Base-by-base conservation (phyloP, 2,888 invertebrate genomes). In the Julus scanicus region DNA sequence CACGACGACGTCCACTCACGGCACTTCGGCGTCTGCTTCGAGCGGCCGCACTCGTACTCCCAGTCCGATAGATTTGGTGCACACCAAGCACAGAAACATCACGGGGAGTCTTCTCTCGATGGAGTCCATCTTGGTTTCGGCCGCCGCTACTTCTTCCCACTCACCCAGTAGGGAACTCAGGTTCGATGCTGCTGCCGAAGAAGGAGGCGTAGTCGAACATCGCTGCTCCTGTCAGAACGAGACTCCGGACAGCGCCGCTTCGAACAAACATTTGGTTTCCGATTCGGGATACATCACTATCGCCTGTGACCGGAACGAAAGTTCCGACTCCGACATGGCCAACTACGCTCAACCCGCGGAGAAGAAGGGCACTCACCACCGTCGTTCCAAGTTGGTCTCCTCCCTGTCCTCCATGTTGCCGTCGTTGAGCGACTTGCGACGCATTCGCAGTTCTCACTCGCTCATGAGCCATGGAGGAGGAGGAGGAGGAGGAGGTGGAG, bases 221-320 rank as follows among this genome's bases (percentile, higher is more conserved):
- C 20, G 80, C 17, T 84, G 84, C 40, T 84, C 9, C 2, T 29
- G 48, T 20, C 83, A n/a, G 8, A 85, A 63, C 5, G 88, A 48
- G 80, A 88, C 88, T 9, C 87, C 80, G 48, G 87, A 88, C 20
- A 88, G 88, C 39, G 29, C 84, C 13, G 86, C 63, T 1, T 88
- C 89, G 5, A 93, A 93, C 63, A 93, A 93, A 85, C 93, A 96
- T n/a, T 94, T 96, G 89, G 95, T 96, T 87, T 95, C 96, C 0
- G 95, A 96, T 91, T 95, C 96, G 1, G 96, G 96, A 1, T 96
- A 96, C 91, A 94, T 96, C 89, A 95, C 95, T 17, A 96, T 96
- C 90, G 94, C 95, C 0, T 93, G 94, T n/a, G 85, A 88, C 37
- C 53, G 40, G 9, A 57, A 53, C 39, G 88, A 53, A 20, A 85